Evolutionary conservation across 2,888 invertebrate genomes (phyloP).

Genomic region (Crioceris asparagi): DNA sequence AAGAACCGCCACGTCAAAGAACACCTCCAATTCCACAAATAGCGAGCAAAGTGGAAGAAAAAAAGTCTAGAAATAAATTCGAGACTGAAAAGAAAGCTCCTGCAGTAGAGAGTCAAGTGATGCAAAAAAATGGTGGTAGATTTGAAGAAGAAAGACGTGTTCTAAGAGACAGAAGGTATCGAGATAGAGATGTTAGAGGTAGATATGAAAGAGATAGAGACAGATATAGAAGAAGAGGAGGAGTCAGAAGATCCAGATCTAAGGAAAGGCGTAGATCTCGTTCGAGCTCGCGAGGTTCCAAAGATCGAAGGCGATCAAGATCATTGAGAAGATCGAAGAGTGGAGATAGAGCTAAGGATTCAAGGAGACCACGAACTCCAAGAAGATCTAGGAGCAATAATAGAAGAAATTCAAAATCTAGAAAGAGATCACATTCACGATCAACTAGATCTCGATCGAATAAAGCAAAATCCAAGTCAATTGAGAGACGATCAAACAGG

Average conservation of each 20-base stretch:
- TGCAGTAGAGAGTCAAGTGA: background rate
- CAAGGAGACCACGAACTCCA: constrained; percentile 7
- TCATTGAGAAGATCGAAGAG: too few relatives aligned
- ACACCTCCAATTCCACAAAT: constrained; percentile 13
- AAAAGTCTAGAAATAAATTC: constrained; percentile 32
- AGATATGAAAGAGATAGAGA: constrained; percentile 12
- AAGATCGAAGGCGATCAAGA: too few relatives aligned
- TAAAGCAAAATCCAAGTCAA: constrained; percentile 9
- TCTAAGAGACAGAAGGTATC: too few relatives aligned
- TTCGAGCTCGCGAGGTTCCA: too few relatives aligned
- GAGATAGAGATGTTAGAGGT: constrained; percentile 5
- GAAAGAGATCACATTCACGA: too few relatives aligned
- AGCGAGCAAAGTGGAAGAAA: constrained; percentile 19
- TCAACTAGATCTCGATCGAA: too few relatives aligned
- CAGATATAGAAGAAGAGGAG: constrained; percentile 8
- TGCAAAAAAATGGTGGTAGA: constrained; percentile 8
- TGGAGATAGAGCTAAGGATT: too few relatives aligned
- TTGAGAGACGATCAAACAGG: constrained; percentile 12
- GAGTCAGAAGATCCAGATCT: constrained; percentile 26
- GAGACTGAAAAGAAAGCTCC: constrained; percentile 32
- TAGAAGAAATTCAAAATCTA: too few relatives aligned
- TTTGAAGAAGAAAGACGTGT: constrained; percentile 11
- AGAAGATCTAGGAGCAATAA: constrained; percentile 14
- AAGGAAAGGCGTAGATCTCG: constrained; percentile 21
- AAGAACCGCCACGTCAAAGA: too few relatives aligned